These are phyloP conservation scores for Chrysoperla carnea DNA, from an alignment of 1,140 invertebrate species.

Conservation along the genomic window DNA sequence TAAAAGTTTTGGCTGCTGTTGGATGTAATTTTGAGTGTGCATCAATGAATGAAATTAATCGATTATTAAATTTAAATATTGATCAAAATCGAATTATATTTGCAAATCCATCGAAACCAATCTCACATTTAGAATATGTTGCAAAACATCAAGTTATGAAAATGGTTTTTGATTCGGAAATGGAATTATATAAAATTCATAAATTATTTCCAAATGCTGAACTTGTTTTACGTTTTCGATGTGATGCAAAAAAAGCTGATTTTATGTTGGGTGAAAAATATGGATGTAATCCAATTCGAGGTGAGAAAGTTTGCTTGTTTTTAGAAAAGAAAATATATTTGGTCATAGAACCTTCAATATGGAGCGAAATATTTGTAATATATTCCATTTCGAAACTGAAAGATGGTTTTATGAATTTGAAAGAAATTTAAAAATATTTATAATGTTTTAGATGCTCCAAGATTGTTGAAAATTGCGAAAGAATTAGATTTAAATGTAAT, in stretches of 20 bases:
- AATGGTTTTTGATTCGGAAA: slow-evolving; percentile 25
- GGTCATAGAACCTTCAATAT: no score
- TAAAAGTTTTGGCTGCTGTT: slow-evolving; percentile 43
- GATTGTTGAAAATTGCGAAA: slow-evolving; percentile 31
- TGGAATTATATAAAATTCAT: neutral
- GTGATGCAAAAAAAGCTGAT: neutral
- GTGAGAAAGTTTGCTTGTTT: no score
- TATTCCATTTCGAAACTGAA: no score
- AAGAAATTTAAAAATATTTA: no score
- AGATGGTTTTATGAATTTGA: no score
- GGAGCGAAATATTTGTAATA: no score
- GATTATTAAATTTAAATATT: slow-evolving; percentile 42
- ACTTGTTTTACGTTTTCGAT: neutral
- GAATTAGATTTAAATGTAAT: slow-evolving; percentile 34
- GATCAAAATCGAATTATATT: slow-evolving; percentile 35
- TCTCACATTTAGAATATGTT: slow-evolving; percentile 38
- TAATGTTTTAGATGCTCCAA: slow-evolving; percentile 17
- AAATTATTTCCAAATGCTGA: neutral
- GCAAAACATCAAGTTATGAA: slow-evolving; percentile 27
- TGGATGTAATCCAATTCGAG: slow-evolving; percentile 5
- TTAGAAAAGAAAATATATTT: no score
- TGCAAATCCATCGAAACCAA: slow-evolving; percentile 49
- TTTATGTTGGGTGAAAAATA: neutral
- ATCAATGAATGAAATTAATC: slow-evolving; percentile 49
- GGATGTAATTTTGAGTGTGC: slow-evolving; percentile 62